Evolutionary conservation across 37 sponge, comb jelly and placozoan genomes (phyloP).

Genomic region (Oopsacas minuta): DNA sequence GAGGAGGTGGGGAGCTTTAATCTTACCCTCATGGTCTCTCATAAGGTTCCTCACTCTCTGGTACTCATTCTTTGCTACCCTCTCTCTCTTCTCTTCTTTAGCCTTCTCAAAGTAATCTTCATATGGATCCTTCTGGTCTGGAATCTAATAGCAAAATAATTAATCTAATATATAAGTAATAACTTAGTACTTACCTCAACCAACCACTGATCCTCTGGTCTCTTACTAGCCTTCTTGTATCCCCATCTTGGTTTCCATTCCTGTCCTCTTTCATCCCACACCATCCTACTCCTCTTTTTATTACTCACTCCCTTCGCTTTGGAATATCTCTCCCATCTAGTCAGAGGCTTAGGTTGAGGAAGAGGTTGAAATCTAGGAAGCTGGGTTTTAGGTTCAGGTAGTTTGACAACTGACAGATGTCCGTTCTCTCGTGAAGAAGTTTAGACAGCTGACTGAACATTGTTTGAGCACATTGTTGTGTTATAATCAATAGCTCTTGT

Average conservation of each 20-base stretch:
- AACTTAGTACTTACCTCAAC: conserved; percentile 54
- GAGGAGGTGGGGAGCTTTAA: conserved; percentile 43
- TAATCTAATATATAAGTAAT: neutral
- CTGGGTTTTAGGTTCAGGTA: neutral
- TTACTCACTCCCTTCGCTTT: conserved; percentile 69
- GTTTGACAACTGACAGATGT: neutral
- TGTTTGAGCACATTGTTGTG: neutral
- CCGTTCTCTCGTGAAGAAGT: neutral
- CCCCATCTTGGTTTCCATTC: conserved; percentile 82
- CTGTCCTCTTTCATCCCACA: conserved; percentile 67
- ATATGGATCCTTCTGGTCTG: conserved; percentile 33
- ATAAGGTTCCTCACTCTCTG: conserved; percentile 62
- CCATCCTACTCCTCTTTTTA: conserved; percentile 56
- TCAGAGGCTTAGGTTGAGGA: conserved; percentile 65
- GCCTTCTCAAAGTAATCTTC: conserved; percentile 79
- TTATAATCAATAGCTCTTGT: conserved; percentile 11
- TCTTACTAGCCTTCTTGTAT: conserved; percentile 59
- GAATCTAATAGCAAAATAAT: neutral
- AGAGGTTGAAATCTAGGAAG: conserved; percentile 18
- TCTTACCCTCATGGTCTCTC: conserved; percentile 32
- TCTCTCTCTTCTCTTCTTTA: conserved; percentile 40
- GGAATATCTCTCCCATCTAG: conserved; percentile 76
- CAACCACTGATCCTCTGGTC: conserved; percentile 61
- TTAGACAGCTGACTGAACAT: conserved; percentile 10
- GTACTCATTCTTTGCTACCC: conserved; percentile 73